Percentiles rank a stretch among this genome's conserved stretches.
These are phyloP conservation scores for Anabas testudineus DNA, from an alignment of 2,797 vertebrate genomes.

Conservation along the genomic window DNA sequence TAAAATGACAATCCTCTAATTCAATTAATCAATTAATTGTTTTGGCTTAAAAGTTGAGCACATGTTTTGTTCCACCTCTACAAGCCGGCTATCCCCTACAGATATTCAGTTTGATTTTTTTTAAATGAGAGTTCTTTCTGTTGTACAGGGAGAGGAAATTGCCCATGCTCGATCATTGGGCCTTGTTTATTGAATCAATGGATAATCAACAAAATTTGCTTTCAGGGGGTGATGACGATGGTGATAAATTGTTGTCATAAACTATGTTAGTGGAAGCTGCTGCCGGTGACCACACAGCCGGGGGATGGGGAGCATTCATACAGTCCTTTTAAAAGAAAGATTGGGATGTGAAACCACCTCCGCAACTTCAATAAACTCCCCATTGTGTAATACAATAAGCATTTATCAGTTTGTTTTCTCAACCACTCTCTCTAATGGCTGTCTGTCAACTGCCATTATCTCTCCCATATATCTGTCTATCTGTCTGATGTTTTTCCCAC, in stretches of 20 bases:
- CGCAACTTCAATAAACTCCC: constrained; percentile 71
- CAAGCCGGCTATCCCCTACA: constrained; percentile 7
- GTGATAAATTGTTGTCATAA: constrained; percentile 77
- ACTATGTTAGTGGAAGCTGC: constrained; percentile 48
- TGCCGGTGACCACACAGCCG: constrained; percentile 53
- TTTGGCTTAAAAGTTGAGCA: neutral
- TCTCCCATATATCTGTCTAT: constrained; percentile 70
- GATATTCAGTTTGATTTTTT: constrained; percentile 21
- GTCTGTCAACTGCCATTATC: constrained; percentile 70
- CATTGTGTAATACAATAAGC: constrained; percentile 74
- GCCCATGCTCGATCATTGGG: constrained; percentile 47
- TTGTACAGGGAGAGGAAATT: constrained; percentile 44
- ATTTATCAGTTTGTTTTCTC: constrained; percentile 75
- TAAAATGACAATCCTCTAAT: neutral
- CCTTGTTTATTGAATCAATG: constrained; percentile 70
- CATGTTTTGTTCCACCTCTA: constrained; percentile 31
- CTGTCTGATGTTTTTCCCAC: constrained; percentile 33
- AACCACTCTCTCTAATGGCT: constrained; percentile 62
- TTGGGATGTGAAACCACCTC: constrained; percentile 47
- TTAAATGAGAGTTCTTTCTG: constrained; percentile 26
- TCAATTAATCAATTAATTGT: neutral
- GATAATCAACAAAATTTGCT: constrained; percentile 68
- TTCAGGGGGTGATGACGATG: constrained; percentile 32
- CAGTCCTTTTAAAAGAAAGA: constrained; percentile 47
- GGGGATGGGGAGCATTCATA: constrained; percentile 46